phyloP scores from a whole-genome alignment of 2,888 invertebrate genomes.

The Megamerina dolium region DNA sequence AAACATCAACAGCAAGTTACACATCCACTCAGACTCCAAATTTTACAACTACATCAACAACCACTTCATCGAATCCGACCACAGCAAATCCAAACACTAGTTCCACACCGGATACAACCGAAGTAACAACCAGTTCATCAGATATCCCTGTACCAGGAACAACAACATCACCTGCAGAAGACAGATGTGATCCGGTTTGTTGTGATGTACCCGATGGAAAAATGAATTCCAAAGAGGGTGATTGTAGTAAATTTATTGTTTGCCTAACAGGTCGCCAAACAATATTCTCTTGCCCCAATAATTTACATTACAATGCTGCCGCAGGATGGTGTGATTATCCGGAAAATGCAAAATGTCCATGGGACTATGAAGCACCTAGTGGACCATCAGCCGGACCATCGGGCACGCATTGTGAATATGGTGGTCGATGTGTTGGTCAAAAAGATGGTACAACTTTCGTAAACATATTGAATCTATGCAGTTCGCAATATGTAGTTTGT shows the following conservation, averaged over 20 bases:
- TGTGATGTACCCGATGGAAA: conserved; percentile 13
- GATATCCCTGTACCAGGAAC: neutral
- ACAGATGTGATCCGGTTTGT: conserved; percentile 15
- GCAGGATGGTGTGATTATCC: conserved; percentile 31
- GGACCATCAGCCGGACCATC: conserved; percentile 37
- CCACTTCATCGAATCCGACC: neutral
- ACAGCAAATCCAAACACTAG: neutral
- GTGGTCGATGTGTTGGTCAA: conserved; percentile 27
- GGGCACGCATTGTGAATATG: conserved; percentile 29
- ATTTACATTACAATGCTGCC: conserved; percentile 26
- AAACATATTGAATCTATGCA: conserved; percentile 16
- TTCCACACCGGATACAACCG: neutral
- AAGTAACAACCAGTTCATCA: neutral
- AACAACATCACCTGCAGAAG: neutral
- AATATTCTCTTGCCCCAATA: conserved; percentile 25
- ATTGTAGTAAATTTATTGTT: conserved; percentile 24
- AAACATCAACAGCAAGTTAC: neutral
- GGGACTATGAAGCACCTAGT: conserved; percentile 28
- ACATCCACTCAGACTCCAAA: neutral
- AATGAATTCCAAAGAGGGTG: conserved; percentile 8
- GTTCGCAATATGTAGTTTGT: conserved; percentile 27
- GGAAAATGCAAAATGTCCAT: conserved; percentile 27
- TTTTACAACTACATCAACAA: neutral
- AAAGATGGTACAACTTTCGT: conserved; percentile 22
- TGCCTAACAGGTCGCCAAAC: conserved; percentile 17